Conservation (phyloP, 2,888 invertebrate species). For the Candidula unifasciata region DNA sequence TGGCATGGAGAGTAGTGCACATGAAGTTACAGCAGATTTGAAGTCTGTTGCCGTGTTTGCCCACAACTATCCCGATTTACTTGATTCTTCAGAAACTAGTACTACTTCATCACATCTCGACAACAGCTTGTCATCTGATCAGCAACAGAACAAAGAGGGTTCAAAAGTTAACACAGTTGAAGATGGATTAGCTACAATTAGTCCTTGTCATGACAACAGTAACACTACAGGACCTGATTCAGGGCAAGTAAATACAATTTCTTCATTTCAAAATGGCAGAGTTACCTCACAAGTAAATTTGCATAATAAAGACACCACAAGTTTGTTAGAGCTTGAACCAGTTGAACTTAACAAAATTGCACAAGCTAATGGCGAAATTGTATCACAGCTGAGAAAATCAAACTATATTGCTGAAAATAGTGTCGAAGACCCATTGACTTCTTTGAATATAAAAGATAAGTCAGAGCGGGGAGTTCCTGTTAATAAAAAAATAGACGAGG, state of each 20-base stretch:
- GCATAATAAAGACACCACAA: background rate
- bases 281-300: background rate
- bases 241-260: background rate
- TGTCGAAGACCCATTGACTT: background rate
- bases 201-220: background rate
- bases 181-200: background rate
- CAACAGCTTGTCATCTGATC: constrained; percentile 1
- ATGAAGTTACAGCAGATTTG: background rate
- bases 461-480: background rate
- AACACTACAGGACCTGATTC: background rate
- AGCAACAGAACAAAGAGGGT: constrained; percentile 6
- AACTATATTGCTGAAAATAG: background rate
- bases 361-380: too few species aligned
- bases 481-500: background rate
- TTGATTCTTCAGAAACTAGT: background rate
- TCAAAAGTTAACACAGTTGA: background rate
- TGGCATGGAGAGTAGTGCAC: background rate
- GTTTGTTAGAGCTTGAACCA: background rate
- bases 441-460: background rate
- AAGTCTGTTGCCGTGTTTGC: background rate
- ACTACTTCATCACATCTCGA: background rate
- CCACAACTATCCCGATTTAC: constrained; percentile 2
- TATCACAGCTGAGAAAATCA: background rate
- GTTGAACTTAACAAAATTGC: background rate
- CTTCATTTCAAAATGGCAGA: background rate